Evolutionary conservation across 2,113 vertebrate genomes (phyloP), one percentile per base, ranked within the genome.

Genomic region (Chiloscyllium plagiosum): DNA sequence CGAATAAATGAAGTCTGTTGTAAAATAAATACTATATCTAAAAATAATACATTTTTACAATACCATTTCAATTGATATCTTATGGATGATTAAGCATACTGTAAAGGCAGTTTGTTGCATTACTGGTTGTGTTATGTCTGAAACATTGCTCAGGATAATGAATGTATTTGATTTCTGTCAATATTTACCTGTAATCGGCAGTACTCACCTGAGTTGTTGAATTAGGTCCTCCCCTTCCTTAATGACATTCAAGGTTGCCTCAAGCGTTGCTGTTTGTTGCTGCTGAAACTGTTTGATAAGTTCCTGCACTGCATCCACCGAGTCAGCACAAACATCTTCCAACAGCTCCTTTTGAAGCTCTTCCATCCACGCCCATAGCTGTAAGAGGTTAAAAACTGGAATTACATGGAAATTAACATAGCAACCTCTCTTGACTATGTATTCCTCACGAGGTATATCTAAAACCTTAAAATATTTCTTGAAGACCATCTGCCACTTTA

Each of bases 351-450:
- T 99, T 97, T 99, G 99, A 68, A 99, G 98, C 96, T 99, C 99
- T 97, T 99, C 99, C 99, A 99, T 99, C 99, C 99, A 99, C 78
- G 98, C 99, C 99, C 99, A 99, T 97, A 99, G 96, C 99, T 99
- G 97, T 78, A 97, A 68, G 96, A 97, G 96, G 97, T 76, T 37
- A 97, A 95, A 97, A 96, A 97, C 96, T 97, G 96, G 96, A 95
- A 95, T 78, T n/a, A 29, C 1, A 0, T 8, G 29, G 95, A 66
- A 76, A 26, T 52, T 95, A 83, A 97, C 95, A 96, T 96, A 96
- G 97, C 97, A 97, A 96, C 96, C 96, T 95, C 95, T 96, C 61
- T 92, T 92, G 61, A 22, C 33, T 17, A 92, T 37, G 5, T 17
- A 92, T 66, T 92, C 33, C 56, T 92, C 33, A 8, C 24, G n/a